Percentiles rank a stretch among this genome's conserved stretches.
Evolutionary conservation across 2,797 vertebrate species (phyloP).

Genomic region (Hippoglossus hippoglossus): DNA sequence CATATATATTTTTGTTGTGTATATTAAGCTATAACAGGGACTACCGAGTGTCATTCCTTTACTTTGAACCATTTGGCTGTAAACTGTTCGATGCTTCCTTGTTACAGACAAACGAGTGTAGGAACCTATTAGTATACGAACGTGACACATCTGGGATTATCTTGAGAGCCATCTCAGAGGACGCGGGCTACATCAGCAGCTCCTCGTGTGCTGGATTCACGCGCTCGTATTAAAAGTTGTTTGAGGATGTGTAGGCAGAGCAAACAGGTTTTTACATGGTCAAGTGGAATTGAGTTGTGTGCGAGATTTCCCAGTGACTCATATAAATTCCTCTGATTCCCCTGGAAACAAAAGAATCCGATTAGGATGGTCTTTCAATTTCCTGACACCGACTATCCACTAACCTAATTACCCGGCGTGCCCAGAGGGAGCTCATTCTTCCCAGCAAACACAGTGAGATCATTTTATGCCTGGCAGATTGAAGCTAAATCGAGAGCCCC

Average conservation of each 20-base stretch:
- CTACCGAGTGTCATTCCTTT: neutral
- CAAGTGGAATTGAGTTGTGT: slow-evolving; percentile 82
- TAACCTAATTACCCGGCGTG: slow-evolving; percentile 98
- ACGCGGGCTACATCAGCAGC: slow-evolving; percentile 50
- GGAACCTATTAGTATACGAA: slow-evolving; percentile 67
- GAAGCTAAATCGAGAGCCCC: slow-evolving; percentile 85
- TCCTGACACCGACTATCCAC: slow-evolving; percentile 98
- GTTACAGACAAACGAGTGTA: slow-evolving; percentile 22
- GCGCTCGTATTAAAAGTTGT: slow-evolving; percentile 68
- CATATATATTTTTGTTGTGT: neutral
- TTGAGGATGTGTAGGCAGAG: slow-evolving; percentile 69
- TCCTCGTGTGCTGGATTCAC: slow-evolving; percentile 61
- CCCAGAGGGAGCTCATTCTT: slow-evolving; percentile 90
- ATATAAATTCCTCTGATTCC: slow-evolving; percentile 94
- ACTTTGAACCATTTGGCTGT: slow-evolving; percentile 22
- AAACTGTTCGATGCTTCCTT: slow-evolving; percentile 25
- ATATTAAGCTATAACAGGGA: neutral
- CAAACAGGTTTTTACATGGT: slow-evolving; percentile 84
- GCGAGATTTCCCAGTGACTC: slow-evolving; percentile 91
- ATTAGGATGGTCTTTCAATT: slow-evolving; percentile 98
- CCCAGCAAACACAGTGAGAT: slow-evolving; percentile 92
- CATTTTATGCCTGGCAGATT: slow-evolving; percentile 88
- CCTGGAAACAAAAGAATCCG: slow-evolving; percentile 94
- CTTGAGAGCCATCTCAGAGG: slow-evolving; percentile 63
- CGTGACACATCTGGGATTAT: slow-evolving; percentile 70